phyloP scores from a whole-genome alignment of 2,888 invertebrate species.

The Crossocerus cetratus region DNA sequence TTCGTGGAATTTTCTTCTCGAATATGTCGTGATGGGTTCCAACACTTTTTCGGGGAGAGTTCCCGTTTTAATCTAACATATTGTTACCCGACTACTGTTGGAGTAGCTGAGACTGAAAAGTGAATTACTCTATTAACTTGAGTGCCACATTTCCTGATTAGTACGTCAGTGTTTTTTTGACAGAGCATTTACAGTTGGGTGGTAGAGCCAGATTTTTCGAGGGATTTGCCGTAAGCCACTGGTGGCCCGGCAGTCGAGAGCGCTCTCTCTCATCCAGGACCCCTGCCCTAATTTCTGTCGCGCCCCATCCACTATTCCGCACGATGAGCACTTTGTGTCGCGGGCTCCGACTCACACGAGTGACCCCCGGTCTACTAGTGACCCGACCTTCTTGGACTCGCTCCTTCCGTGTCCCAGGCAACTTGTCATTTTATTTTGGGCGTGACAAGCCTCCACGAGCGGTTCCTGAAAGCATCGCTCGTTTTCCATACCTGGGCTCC shows the following conservation, averaged over 20 bases:
- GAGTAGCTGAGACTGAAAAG: too few relatives aligned
- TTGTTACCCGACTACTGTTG: too few relatives aligned
- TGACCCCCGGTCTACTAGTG: slow-evolving; percentile 30
- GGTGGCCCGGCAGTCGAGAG: background rate
- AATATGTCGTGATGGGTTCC: too few relatives aligned
- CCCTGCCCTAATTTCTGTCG: slow-evolving; percentile 49
- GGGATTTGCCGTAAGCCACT: background rate
- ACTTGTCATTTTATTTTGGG: slow-evolving; percentile 58
- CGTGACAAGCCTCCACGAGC: slow-evolving; percentile 49
- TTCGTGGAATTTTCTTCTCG: too few relatives aligned
- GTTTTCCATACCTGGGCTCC: background rate
- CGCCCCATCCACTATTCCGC: slow-evolving; percentile 52
- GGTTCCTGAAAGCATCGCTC: background rate
- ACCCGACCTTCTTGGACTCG: slow-evolving; percentile 13
- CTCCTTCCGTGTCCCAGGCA: slow-evolving; percentile 19
- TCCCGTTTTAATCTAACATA: too few relatives aligned
- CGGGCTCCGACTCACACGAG: slow-evolving; percentile 8
- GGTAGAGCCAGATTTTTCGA: background rate
- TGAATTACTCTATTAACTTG: too few relatives aligned
- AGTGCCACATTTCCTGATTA: too few relatives aligned
- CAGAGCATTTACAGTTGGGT: background rate
- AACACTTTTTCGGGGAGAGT: too few relatives aligned
- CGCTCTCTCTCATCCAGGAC: slow-evolving; percentile 26
- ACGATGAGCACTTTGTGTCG: slow-evolving; percentile 46
- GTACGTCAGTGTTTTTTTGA: too few relatives aligned